Evolutionary conservation across 2,113 vertebrate species (phyloP).

Genomic region (Vidua chalybeata): DNA sequence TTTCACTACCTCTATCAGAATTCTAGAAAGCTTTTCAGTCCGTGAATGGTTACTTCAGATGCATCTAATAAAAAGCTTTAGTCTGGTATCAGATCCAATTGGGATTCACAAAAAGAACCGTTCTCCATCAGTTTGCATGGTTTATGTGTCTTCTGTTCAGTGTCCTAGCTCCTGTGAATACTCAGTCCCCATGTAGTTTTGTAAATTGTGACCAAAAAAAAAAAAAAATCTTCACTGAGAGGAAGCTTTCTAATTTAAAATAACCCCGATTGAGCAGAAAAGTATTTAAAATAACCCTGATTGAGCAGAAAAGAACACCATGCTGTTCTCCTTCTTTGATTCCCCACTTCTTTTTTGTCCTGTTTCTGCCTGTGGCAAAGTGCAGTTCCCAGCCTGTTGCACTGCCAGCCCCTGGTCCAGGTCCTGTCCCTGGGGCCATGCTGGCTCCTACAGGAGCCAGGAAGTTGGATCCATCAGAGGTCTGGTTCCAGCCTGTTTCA

Average conservation of each 20-base stretch:
- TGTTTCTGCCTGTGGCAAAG: not conserved
- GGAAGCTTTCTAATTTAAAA: not conserved
- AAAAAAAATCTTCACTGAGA: not conserved
- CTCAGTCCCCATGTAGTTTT: not conserved
- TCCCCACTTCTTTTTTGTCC: not conserved
- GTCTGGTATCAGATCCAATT: not conserved
- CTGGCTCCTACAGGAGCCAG: not conserved
- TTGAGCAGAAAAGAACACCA: not conserved
- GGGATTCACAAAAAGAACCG: not conserved
- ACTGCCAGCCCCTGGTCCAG: not conserved
- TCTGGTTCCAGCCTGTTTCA: not conserved
- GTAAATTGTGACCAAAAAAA: not conserved
- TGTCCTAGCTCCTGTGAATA: not conserved
- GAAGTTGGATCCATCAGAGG: rapidly evolving
- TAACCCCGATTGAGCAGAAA: not conserved
- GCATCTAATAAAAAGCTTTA: not conserved
- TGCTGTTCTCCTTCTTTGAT: not conserved
- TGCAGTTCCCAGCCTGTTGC: not conserved
- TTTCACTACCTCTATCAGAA: not conserved
- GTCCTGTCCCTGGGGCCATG: not conserved
- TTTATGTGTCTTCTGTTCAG: not conserved
- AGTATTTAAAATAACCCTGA: not conserved
- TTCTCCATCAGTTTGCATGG: not conserved
- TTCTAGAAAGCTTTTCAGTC: not conserved
- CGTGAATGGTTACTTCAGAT: not conserved